These are phyloP conservation scores for Mercenaria mercenaria DNA, from an alignment of 1,140 invertebrate genomes.

Conservation along the genomic window DNA sequence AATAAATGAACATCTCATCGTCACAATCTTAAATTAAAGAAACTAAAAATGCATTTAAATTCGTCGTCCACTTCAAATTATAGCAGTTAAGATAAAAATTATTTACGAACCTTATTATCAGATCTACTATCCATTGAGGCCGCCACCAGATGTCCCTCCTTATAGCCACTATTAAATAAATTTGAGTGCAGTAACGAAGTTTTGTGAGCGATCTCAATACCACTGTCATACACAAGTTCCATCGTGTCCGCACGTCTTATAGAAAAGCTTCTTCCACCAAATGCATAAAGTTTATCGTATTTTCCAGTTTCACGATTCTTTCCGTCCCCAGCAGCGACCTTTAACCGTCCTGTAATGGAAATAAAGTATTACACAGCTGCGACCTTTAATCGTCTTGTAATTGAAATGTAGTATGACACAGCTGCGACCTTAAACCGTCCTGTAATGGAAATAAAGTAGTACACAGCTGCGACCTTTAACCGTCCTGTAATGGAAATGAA, in stretches of 20 bases:
- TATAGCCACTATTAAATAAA: constrained; percentile 62
- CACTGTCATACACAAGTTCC: constrained; percentile 71
- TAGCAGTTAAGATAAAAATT: too few relatives aligned
- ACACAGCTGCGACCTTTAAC: too few relatives aligned
- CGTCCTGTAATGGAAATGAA: too few relatives aligned
- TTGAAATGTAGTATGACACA: too few relatives aligned
- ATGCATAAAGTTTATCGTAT: constrained; percentile 62
- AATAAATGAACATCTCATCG: too few relatives aligned
- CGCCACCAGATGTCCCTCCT: background rate
- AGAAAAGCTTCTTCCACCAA: constrained; percentile 69
- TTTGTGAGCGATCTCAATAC: constrained; percentile 55
- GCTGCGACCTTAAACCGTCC: too few relatives aligned
- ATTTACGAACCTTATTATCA: constrained; percentile 69
- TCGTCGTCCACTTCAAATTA: too few relatives aligned
- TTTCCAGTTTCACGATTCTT: constrained; percentile 25
- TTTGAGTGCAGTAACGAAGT: background rate
- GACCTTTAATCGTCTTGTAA: too few relatives aligned
- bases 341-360: constrained; percentile 59
- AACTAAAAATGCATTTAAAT: too few relatives aligned
- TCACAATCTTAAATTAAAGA: too few relatives aligned
- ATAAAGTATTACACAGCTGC: too few relatives aligned
- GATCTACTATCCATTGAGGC: constrained; percentile 52
- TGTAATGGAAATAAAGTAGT: too few relatives aligned
- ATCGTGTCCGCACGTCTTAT: constrained; percentile 65
- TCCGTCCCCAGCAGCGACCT: constrained; percentile 47